phyloP scores from a whole-genome alignment of 2,797 vertebrate species.

The Ceyx erithaca region DNA sequence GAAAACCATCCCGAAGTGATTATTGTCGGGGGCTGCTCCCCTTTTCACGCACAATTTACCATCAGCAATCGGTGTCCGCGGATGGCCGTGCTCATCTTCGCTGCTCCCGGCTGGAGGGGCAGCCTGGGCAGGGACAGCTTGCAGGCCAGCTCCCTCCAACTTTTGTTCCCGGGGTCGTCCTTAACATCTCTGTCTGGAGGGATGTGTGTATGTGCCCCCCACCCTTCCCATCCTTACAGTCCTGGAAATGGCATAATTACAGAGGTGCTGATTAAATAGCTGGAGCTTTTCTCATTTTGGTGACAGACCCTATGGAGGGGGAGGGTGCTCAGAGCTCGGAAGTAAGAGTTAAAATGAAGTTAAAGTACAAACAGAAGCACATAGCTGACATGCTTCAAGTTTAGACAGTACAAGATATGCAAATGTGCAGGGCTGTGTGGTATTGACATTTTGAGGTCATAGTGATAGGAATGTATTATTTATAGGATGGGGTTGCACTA shows the following conservation, averaged over 20 bases:
- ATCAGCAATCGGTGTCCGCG: neutral
- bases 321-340: neutral
- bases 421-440: slow-evolving; percentile 49
- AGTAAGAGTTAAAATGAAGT: slow-evolving; percentile 62
- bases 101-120: neutral
- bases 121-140: neutral
- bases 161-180: neutral
- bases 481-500: slow-evolving; percentile 69
- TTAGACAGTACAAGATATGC: slow-evolving; percentile 73
- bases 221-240: neutral
- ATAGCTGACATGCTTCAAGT: slow-evolving; percentile 75
- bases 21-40: no score
- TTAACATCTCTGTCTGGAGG: neutral
- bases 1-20: neutral
- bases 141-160: neutral
- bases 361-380: slow-evolving; percentile 71
- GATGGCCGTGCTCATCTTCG: neutral
- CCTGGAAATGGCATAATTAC: neutral
- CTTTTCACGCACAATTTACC: neutral
- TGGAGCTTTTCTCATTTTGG: neutral
- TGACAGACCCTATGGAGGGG: neutral
- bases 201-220: neutral
- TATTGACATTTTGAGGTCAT: slow-evolving; percentile 79
- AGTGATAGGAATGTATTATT: slow-evolving; percentile 78
- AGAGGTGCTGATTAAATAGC: neutral